Evolutionary conservation across 2,113 vertebrate genomes (phyloP).

Genomic region (Anser cygnoides): DNA sequence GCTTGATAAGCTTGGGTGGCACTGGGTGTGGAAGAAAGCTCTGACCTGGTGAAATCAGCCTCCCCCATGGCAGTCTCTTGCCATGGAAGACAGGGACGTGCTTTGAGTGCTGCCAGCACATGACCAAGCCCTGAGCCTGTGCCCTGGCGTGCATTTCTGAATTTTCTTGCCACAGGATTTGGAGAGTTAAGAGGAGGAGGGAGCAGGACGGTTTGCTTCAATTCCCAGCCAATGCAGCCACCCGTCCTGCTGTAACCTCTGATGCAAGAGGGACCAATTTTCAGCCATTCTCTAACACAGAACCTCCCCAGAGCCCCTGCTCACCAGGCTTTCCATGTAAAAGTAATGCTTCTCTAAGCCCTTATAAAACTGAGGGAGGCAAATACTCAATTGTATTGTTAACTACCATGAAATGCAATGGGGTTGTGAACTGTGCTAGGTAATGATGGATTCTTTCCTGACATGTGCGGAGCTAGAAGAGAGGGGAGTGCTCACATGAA

Average conservation of each 20-base stretch:
- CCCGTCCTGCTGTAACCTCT: not conserved
- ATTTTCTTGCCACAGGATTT: not conserved
- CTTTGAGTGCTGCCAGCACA: rapidly evolving
- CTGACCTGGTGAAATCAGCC: not conserved
- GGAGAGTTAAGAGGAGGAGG: not conserved
- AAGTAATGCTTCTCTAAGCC: not conserved
- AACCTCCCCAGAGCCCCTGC: not conserved
- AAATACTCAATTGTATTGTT: not conserved
- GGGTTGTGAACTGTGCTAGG: not conserved
- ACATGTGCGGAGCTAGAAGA: not conserved
- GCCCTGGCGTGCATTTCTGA: rapidly evolving
- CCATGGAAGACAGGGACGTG: not conserved
- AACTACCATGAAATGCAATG: not conserved
- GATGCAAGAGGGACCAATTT: not conserved
- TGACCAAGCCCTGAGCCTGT: not conserved
- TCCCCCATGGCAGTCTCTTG: not conserved
- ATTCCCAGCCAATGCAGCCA: not conserved
- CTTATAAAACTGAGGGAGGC: not conserved
- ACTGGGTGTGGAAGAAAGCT: not conserved
- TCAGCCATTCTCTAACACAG: not conserved
- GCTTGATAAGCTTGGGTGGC: conserved; percentile 28
- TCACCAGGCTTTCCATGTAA: not conserved
- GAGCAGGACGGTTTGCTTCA: not conserved
- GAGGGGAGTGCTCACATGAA: not conserved
- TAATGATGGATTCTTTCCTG: not conserved